Percentiles rank a stretch among this genome's conserved stretches.
Evolutionary conservation across 2,888 invertebrate species (phyloP).

Genomic region (Netelia fuscicornis): DNA sequence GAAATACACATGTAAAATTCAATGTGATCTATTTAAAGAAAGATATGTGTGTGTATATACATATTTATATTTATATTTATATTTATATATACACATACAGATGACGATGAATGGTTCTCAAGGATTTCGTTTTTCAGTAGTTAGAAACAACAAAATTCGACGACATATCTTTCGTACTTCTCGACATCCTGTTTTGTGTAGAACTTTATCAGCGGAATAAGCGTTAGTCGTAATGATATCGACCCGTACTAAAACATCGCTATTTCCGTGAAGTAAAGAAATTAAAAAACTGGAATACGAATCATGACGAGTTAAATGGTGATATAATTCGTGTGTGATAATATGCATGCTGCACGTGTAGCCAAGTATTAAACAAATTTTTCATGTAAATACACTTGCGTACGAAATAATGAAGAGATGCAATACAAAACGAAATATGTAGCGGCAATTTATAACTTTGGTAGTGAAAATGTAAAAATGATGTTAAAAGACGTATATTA

Average conservation of each 20-base stretch:
- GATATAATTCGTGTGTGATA: slow-evolving; percentile 57
- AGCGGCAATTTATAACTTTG: slow-evolving; percentile 38
- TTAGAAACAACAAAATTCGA: slow-evolving; percentile 36
- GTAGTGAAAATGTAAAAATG: neutral
- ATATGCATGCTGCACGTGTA: slow-evolving; percentile 23
- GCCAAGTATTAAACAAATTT: slow-evolving; percentile 45
- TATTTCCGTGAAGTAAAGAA: slow-evolving; percentile 37
- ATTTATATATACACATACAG: neutral
- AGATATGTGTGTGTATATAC: neutral
- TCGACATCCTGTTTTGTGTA: slow-evolving; percentile 50
- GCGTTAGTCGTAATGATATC: slow-evolving; percentile 31
- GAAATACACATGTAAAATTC: slow-evolving; percentile 30
- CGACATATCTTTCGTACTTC: slow-evolving; percentile 68
- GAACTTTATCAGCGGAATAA: slow-evolving; percentile 28
- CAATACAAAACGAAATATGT: slow-evolving; percentile 36
- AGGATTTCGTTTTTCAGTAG: slow-evolving; percentile 39
- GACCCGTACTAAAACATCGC: slow-evolving; percentile 26
- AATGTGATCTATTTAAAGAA: slow-evolving; percentile 52
- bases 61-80: neutral
- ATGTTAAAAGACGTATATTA: neutral
- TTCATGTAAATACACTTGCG: slow-evolving; percentile 57
- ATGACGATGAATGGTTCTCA: slow-evolving; percentile 9
- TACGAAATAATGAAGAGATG: slow-evolving; percentile 41
- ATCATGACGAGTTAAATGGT: slow-evolving; percentile 24
- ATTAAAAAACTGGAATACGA: slow-evolving; percentile 19